Base-by-base conservation (phyloP, 2,113 vertebrate species). In the Platanista minor region DNA sequence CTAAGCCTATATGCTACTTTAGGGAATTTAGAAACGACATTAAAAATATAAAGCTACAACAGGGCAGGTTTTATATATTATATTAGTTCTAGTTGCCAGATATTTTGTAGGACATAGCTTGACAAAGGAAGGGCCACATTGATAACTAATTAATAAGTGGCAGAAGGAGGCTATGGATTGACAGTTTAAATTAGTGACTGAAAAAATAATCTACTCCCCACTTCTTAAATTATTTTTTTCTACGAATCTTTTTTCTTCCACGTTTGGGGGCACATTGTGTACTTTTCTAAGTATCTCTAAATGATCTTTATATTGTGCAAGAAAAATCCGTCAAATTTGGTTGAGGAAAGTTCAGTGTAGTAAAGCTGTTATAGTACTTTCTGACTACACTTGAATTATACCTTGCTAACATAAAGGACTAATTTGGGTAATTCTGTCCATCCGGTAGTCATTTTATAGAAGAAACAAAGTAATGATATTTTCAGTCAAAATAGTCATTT, bases 401-500 rank as follows among this genome's bases (percentile, higher is more conserved):
- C 36, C 13, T 64, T 87, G 43, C 21, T 82, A 62, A 59, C 8
- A 25, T 62, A 78, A 77, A 94, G 11, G 23, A 77, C 1, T 91
- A 67, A 57, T 52, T 81, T 25, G 75, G 13, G 43, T 31, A 46
- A 54, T 29, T 85, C 36, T 61, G 1, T 67, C 10, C 17, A 61
- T 57, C 4, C 9, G n/a, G 23, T 43, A 62, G 1, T 14, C 43
- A 59, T 36, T 74, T 43, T 78, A n/a, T 5, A 18, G 5, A 14
- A 39, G 81, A 23, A 74, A 75, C 7, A 81, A 75, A 80, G 1
- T 7, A 66, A 92, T 67, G 1, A 64, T 75, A 33, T 87, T 25
- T 75, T 75, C 25, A 67, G 5, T 91, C 49, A 64, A 67, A 92
- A 69, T 39, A 77, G 10, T 81, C 25, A n/a, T 78, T 87, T 78